These are phyloP conservation scores for Geotrypetes seraphini DNA, from an alignment of 2,797 vertebrate genomes.

Conservation along the genomic window DNA sequence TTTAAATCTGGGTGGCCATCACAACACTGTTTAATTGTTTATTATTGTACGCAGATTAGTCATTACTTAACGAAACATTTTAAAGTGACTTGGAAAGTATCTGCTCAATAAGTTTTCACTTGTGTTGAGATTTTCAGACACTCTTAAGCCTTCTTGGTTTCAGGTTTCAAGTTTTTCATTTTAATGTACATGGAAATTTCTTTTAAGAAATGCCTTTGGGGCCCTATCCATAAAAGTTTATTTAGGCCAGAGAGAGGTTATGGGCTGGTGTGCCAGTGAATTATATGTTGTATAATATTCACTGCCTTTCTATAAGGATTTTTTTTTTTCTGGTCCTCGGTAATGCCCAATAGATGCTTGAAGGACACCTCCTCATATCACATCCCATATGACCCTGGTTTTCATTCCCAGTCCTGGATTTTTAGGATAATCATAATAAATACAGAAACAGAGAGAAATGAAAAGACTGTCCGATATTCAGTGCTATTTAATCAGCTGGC, in stretches of 20 bases:
- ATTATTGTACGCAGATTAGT: constrained; percentile 15
- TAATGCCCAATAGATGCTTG: too few relatives aligned
- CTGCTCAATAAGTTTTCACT: constrained; percentile 14
- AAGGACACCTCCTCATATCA: too few relatives aligned
- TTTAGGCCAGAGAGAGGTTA: constrained; percentile 37
- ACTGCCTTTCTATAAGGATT: too few relatives aligned
- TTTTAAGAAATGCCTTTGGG: constrained; percentile 39
- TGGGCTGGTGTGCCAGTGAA: constrained; percentile 20
- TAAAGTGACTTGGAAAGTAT: constrained; percentile 3
- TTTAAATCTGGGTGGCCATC: constrained; percentile 12
- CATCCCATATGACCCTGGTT: too few relatives aligned
- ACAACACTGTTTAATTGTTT: constrained; percentile 22
- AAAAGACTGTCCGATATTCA: too few relatives aligned
- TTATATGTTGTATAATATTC: too few relatives aligned
- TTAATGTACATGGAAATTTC: constrained; percentile 40
- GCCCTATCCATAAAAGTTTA: constrained; percentile 33
- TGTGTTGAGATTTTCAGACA: constrained; percentile 27
- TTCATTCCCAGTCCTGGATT: too few relatives aligned
- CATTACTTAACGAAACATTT: constrained; percentile 8
- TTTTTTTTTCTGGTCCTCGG: too few relatives aligned
- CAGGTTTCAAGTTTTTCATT: constrained; percentile 34
- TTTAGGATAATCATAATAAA: too few relatives aligned
- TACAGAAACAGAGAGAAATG: too few relatives aligned
- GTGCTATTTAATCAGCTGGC: too few relatives aligned
- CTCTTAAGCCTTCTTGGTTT: constrained; percentile 4